phyloP scores from a whole-genome alignment of 1,140 invertebrate genomes.

The Solen grandis region DNA sequence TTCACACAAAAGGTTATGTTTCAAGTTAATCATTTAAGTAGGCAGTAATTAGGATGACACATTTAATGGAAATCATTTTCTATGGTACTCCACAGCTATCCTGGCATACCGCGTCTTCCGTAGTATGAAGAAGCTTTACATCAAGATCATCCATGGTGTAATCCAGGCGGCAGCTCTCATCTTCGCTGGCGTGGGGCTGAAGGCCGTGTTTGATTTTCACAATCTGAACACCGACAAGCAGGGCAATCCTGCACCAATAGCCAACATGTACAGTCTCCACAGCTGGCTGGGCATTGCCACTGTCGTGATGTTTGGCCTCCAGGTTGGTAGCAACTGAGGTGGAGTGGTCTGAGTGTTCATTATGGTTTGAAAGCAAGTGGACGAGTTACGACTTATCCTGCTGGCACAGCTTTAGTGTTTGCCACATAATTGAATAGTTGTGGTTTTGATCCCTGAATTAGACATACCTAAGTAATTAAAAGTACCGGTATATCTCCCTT shows the following conservation, averaged over 20 bases:
- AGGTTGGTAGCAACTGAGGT: too few relatives aligned
- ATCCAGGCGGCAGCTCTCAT: slow-evolving; percentile 87
- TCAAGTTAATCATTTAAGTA: too few relatives aligned
- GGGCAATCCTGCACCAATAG: slow-evolving; percentile 82
- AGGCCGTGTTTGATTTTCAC: slow-evolving; percentile 93
- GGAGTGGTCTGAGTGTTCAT: too few relatives aligned
- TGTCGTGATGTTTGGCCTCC: slow-evolving; percentile 88
- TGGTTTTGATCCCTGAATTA: too few relatives aligned
- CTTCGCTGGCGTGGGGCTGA: slow-evolving; percentile 86
- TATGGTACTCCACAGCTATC: slow-evolving; percentile 85
- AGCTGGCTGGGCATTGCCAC: slow-evolving; percentile 92
- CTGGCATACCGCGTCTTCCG: slow-evolving; percentile 91
- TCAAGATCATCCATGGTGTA: slow-evolving; percentile 90
- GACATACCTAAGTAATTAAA: too few relatives aligned
- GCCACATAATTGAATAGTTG: too few relatives aligned
- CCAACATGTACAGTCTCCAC: slow-evolving; percentile 92
- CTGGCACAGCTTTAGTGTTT: not conserved
- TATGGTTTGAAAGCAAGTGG: not conserved
- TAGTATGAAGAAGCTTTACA: slow-evolving; percentile 86
- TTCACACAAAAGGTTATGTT: too few relatives aligned
- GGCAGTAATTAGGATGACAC: too few relatives aligned
- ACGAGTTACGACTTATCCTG: not conserved
- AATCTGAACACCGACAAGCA: slow-evolving; percentile 83
- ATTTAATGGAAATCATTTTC: not conserved
- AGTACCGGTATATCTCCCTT: too few relatives aligned